These are phyloP conservation scores for Tragelaphus strepsiceros DNA, from an alignment of 2,113 vertebrate species.

Conservation along the genomic window DNA sequence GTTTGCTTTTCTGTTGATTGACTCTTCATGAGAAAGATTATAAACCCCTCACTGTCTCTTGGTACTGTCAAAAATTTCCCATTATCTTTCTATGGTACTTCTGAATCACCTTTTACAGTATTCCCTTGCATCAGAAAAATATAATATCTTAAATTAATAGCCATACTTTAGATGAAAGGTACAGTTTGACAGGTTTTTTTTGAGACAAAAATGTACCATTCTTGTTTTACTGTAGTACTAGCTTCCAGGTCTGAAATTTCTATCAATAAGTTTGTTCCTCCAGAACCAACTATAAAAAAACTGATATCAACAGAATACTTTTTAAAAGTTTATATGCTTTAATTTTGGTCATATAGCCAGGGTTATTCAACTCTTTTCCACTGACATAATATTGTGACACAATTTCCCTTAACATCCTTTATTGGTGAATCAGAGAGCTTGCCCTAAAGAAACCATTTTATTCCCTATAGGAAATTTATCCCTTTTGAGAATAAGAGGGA, in stretches of 20 bases:
- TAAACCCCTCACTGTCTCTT: neutral
- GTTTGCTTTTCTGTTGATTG: neutral
- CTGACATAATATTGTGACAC: neutral
- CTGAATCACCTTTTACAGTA: neutral
- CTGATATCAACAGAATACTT: neutral
- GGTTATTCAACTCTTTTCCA: neutral
- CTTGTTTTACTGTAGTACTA: neutral
- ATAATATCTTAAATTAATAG: neutral
- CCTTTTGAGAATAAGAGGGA: neutral
- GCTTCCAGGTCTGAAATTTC: neutral
- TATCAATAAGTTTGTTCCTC: neutral
- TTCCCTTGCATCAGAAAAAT: neutral
- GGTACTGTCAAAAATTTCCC: neutral
- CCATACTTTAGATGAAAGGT: neutral
- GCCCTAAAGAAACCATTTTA: neutral
- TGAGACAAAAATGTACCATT: neutral
- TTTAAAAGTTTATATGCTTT: neutral
- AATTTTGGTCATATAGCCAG: neutral
- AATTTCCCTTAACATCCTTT: neutral
- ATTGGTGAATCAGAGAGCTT: neutral
- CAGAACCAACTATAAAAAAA: neutral
- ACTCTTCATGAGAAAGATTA: neutral
- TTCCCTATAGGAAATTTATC: neutral
- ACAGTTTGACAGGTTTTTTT: neutral
- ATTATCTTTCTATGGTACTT: neutral